Percentiles rank a stretch among this genome's conserved stretches.
phyloP scores from a whole-genome alignment of 2,888 invertebrate genomes.

The Cephonodes hylas region DNA sequence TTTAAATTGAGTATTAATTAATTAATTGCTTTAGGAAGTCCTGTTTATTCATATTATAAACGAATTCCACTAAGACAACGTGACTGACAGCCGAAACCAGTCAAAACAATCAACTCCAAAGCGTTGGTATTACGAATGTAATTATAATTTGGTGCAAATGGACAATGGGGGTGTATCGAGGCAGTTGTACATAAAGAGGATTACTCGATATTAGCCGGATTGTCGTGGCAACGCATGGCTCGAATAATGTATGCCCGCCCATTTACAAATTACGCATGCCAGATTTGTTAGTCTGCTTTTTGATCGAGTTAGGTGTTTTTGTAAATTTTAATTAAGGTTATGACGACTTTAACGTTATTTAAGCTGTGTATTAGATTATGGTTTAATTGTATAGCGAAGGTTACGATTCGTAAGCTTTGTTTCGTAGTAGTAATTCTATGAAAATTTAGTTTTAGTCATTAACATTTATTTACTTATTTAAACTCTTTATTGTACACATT shows the following conservation, averaged over 20 bases:
- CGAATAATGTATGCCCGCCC: not conserved
- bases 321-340: not conserved
- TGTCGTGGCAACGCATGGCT: slow-evolving; percentile 25
- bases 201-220: slow-evolving; percentile 66
- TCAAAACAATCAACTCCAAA: not conserved
- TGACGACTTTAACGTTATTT: no score
- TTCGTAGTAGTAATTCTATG: no score
- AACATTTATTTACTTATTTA: no score
- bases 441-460: no score
- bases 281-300: slow-evolving; percentile 3
- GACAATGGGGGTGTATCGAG: not conserved
- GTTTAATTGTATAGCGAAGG: no score
- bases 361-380: no score
- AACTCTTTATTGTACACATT: no score
- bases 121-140: not conserved
- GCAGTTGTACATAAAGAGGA: slow-evolving; percentile 55
- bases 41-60: no score
- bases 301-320: not conserved
- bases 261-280: not conserved
- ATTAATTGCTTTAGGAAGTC: not conserved
- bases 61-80: not conserved
- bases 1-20: not conserved
- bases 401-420: no score
- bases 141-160: slow-evolving; percentile 11
- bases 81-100: not conserved